A percentile compares a stretch with the other conserved stretches of the same genome.
phyloP scores from a whole-genome alignment of 2,113 vertebrate genomes.

The Carassius gibelio region DNA sequence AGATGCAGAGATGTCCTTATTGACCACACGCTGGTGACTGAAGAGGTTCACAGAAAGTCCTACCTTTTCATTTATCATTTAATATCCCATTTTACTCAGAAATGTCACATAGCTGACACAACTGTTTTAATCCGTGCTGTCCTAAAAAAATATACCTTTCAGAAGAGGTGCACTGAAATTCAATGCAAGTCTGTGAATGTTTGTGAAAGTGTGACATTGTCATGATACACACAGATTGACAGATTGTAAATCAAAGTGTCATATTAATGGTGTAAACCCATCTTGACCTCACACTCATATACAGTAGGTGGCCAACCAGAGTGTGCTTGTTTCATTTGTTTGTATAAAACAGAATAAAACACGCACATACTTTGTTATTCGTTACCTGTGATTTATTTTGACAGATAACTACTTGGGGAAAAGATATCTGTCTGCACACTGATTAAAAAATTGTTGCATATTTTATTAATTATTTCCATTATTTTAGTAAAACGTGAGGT shows the following conservation, averaged over 20 bases:
- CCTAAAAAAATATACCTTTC: neutral
- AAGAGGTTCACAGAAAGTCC: conserved; percentile 1
- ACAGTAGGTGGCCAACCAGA: neutral
- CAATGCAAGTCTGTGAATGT: neutral
- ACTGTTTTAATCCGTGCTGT: neutral
- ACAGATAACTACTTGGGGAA: too few relatives aligned
- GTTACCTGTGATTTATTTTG: too few relatives aligned
- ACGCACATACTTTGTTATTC: too few relatives aligned
- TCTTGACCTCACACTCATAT: conserved; percentile 60
- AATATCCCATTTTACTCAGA: neutral
- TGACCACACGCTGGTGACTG: conserved; percentile 19
- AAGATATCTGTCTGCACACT: too few relatives aligned
- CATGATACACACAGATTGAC: conserved; percentile 66
- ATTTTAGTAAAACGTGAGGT: too few relatives aligned
- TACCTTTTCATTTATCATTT: neutral
- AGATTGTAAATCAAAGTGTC: conserved; percentile 75
- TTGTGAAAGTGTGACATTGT: conserved; percentile 33
- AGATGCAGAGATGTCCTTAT: conserved; percentile 15
- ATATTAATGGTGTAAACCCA: conserved; percentile 70
- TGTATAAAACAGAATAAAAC: too few relatives aligned
- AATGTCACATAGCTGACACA: neutral
- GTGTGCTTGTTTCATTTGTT: too few relatives aligned
- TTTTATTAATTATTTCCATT: too few relatives aligned
- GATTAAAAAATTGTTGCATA: too few relatives aligned
- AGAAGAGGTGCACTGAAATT: neutral